Percentiles rank a stretch among this genome's conserved stretches.
Evolutionary conservation across 2,888 invertebrate genomes (phyloP).

Genomic region (Osedax frankpressi): DNA sequence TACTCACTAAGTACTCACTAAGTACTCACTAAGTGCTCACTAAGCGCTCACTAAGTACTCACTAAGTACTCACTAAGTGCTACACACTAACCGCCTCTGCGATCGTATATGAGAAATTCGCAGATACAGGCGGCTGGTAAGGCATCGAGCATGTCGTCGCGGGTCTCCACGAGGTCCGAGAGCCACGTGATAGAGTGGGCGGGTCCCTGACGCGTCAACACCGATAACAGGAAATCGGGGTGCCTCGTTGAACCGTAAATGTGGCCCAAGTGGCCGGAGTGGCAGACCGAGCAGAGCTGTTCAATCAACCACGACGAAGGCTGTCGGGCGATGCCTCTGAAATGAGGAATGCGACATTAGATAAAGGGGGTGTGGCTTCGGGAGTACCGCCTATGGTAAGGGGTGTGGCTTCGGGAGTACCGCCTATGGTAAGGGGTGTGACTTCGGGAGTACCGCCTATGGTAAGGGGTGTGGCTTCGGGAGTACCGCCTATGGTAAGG

Average conservation of each 20-base stretch:
- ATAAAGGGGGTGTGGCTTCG: no score
- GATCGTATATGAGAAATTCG: conserved; percentile 66
- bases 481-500: no score
- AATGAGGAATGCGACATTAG: conserved; percentile 59
- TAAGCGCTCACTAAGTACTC: no score
- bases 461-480: no score
- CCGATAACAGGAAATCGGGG: conserved; percentile 79
- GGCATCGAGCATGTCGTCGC: conserved; percentile 73
- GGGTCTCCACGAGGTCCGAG: conserved; percentile 79
- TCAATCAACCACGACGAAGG: conserved; percentile 67
- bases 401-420: no score
- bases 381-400: no score
- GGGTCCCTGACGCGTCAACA: conserved; percentile 66
- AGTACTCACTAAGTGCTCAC: no score
- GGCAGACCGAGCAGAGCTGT: conserved; percentile 64
- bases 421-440: no score
- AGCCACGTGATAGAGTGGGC: conserved; percentile 93
- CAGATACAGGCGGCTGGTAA: conserved; percentile 93
- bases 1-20: no score
- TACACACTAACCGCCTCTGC: no score
- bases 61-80: no score
- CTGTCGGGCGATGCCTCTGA: conserved; percentile 62
- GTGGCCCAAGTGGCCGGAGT: conserved; percentile 69
- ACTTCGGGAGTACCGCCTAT: no score
- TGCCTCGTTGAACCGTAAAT: conserved; percentile 72